Evolutionary conservation across 2,113 vertebrate species (phyloP), one percentile per base, ranked within the genome.

Genomic region (Thalassoma bifasciatum): DNA sequence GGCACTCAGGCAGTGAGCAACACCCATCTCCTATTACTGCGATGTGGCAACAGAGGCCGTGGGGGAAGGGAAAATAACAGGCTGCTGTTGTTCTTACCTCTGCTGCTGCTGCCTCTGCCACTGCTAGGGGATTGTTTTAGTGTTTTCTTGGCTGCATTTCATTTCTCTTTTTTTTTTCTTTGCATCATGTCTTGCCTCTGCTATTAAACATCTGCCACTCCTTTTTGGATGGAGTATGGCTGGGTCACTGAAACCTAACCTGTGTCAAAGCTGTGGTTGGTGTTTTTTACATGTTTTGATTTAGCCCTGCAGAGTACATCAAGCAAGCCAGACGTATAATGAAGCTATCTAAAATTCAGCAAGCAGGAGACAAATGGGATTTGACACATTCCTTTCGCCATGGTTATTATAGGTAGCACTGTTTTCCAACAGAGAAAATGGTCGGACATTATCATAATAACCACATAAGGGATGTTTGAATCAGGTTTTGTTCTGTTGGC

Each of bases 21-120:
- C 86, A 86, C 64, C 75, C 79, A 83, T 90, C 80, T 85, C 74
- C 83, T 72, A 50, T 88, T 89, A 81, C 80, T 69, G 74, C 57
- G 40, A 84, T 72, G 74, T 82, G 80, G 71, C 70, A 79, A 66
- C 79, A 62, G 49, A 79, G 80, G 75, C 75, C 78, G 79, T 70
- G 83, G 88, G 85, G 77, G 74, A 73, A 72, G 82, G 76, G 78
- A 60, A 74, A 77, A 81, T 75, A 86, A 66, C 62, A 80, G 70
- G 73, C 63, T 77, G 69, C 66, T 68, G 82, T 37, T 77, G 83
- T 78, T 83, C 63, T 62, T 79, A 53, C 60, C 64, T 68, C 73
- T 63, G 58, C 60, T 53, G 74, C 70, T 67, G 38, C 34, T 37
- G 49, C 66, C 58, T n/a, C n/a, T 40, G 42, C 44, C 17, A 17